Conservation (phyloP, 2,797 vertebrate species). For the Columba guinea region DNA sequence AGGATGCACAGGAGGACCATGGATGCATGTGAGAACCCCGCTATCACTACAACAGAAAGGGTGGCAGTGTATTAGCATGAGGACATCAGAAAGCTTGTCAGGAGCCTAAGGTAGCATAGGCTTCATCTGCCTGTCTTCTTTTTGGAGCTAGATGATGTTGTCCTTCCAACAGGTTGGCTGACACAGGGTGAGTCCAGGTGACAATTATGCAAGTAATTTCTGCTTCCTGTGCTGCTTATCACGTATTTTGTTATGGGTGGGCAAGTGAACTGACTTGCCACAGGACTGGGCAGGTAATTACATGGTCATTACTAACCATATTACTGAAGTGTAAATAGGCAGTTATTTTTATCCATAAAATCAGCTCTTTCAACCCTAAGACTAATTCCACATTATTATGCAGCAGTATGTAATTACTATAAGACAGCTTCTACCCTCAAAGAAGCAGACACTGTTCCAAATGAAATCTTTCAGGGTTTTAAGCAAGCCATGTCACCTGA, state of each 20-base stretch:
- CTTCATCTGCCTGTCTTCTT: not conserved
- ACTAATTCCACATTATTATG: constrained; percentile 31
- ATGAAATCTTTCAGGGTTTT: not conserved
- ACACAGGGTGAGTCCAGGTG: not conserved
- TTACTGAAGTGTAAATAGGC: constrained; percentile 24
- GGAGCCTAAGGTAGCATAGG: not conserved
- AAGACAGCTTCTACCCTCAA: not conserved
- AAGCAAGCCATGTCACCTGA: not conserved
- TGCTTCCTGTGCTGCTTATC: not conserved
- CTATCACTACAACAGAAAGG: not conserved
- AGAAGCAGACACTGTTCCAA: not conserved
- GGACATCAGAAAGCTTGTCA: not conserved
- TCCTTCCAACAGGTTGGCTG: not conserved
- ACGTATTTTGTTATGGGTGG: not conserved
- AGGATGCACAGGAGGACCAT: not conserved
- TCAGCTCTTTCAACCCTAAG: constrained; percentile 32
- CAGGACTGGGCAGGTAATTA: constrained; percentile 24
- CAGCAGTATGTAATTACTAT: constrained; percentile 19
- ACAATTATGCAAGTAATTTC: not conserved
- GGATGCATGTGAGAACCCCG: fast-evolving
- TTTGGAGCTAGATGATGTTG: not conserved
- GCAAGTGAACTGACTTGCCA: not conserved
- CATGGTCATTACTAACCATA: constrained; percentile 3
- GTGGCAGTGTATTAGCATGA: not conserved
- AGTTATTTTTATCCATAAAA: constrained; percentile 51